phyloP scores from a whole-genome alignment of 1,140 invertebrate genomes.

The Euborellia annulipes region DNA sequence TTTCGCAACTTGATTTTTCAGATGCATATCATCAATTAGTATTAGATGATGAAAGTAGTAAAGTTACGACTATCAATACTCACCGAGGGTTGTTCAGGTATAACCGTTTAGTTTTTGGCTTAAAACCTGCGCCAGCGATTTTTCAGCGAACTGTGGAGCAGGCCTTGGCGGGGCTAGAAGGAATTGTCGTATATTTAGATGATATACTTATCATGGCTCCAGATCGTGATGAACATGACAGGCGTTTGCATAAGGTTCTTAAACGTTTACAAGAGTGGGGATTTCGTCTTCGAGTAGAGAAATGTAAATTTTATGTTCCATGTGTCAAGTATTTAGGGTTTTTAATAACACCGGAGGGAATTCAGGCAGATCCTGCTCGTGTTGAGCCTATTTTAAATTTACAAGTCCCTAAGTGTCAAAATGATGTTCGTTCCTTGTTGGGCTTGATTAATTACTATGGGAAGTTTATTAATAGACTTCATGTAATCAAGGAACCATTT shows the following conservation, averaged over 20 bases:
- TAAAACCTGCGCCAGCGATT: constrained; percentile 20
- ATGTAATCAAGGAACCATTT: too few relatives aligned
- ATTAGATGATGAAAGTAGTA: background rate
- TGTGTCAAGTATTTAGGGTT: too few relatives aligned
- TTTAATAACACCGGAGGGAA: too few relatives aligned
- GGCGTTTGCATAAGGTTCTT: constrained; percentile 13
- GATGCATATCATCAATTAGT: constrained; percentile 2
- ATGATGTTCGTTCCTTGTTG: too few relatives aligned
- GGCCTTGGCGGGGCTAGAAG: constrained; percentile 16
- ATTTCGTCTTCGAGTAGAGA: too few relatives aligned
- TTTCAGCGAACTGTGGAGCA: constrained; percentile 25
- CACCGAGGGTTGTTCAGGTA: constrained; percentile 21
- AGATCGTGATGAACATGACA: constrained; percentile 13
- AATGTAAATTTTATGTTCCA: too few relatives aligned
- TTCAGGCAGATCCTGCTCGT: too few relatives aligned
- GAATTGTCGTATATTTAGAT: constrained; percentile 16
- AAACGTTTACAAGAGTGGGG: constrained; percentile 11
- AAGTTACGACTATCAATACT: constrained; percentile 18
- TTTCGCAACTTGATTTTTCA: constrained; percentile 13
- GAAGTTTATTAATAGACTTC: too few relatives aligned
- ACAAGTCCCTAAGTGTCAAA: too few relatives aligned
- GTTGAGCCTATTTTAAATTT: too few relatives aligned
- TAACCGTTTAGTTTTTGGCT: constrained; percentile 24
- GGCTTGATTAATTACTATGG: too few relatives aligned
- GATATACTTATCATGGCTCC: constrained; percentile 17